Percentiles rank a stretch among this genome's conserved stretches.
Evolutionary conservation across 2,113 vertebrate species (phyloP).

Genomic region (Cathartes aura): DNA sequence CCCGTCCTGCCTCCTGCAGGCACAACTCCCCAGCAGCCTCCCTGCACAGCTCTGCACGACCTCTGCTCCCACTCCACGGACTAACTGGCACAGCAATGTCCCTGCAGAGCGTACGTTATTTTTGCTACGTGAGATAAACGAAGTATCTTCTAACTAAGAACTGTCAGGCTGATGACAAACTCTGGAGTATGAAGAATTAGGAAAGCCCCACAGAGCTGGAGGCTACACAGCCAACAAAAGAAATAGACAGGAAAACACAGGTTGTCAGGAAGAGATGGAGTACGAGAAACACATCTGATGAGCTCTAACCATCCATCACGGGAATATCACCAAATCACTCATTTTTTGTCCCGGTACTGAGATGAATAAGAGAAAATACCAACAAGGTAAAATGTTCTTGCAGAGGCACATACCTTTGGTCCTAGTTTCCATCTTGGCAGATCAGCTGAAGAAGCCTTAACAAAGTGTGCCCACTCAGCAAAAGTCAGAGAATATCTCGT

Average conservation of each 20-base stretch:
- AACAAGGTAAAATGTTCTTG: background rate
- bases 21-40: background rate
- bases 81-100: rapidly evolving
- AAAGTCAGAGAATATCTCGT: background rate
- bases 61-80: rapidly evolving
- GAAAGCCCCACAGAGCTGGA: background rate
- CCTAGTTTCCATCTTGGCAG: background rate
- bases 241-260: background rate
- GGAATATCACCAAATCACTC: background rate
- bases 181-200: background rate
- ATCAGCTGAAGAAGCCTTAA: background rate
- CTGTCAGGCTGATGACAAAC: background rate
- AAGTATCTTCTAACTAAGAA: background rate
- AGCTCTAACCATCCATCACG: background rate
- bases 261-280: background rate
- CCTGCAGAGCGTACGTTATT: rapidly evolving
- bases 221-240: background rate
- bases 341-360: rapidly evolving
- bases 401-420: background rate
- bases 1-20: background rate
- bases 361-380: background rate
- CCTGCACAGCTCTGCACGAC: background rate
- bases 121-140: background rate
- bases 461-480: background rate
- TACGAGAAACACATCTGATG: background rate